Evolutionary conservation across 2,113 vertebrate species (phyloP).

Genomic region (Prinia subflava): DNA sequence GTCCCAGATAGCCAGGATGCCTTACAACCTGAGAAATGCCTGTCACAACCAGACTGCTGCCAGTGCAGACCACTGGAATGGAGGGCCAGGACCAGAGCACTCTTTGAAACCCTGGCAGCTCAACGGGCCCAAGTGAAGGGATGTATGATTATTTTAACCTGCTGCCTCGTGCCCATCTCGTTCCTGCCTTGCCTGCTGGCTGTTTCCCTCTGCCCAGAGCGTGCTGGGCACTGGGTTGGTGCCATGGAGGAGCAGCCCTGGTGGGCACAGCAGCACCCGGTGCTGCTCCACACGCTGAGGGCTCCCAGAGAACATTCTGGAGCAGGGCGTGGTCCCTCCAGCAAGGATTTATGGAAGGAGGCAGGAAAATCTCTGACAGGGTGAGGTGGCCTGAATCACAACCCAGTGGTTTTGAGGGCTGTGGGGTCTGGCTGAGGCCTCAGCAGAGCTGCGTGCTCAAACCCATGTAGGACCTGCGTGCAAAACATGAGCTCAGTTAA

Average conservation of each 20-base stretch:
- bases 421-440: background rate
- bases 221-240: rapidly evolving
- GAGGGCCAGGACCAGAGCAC: rapidly evolving
- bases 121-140: rapidly evolving
- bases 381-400: rapidly evolving
- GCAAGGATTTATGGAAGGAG: background rate
- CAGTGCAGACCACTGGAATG: rapidly evolving
- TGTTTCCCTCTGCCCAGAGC: rapidly evolving
- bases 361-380: background rate
- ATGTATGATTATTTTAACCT: background rate
- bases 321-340: background rate
- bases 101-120: background rate
- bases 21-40: background rate
- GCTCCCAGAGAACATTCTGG: rapidly evolving
- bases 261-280: rapidly evolving
- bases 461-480: background rate
- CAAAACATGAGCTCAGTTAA: rapidly evolving
- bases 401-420: background rate
- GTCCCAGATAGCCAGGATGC: background rate
- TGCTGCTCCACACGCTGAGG: rapidly evolving
- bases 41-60: background rate
- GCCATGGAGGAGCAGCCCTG: background rate
- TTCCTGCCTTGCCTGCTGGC: background rate
- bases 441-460: background rate
- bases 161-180: background rate